Conservation (phyloP, 1,140 invertebrate genomes). For the Pollicipes pollicipes region DNA sequence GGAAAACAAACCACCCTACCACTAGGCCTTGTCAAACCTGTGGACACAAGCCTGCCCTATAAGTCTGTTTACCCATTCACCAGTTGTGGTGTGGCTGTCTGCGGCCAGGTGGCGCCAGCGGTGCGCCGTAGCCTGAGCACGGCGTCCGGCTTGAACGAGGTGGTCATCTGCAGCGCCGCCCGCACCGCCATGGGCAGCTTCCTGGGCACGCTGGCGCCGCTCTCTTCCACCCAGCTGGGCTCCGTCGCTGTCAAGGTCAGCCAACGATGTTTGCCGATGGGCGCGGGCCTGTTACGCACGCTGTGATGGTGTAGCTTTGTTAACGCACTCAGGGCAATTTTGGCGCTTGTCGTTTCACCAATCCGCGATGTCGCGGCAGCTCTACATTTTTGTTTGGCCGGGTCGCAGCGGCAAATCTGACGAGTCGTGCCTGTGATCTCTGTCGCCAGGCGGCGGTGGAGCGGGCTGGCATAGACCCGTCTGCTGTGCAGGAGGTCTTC, state of each 20-base stretch:
- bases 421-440: too few species aligned
- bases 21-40: too few species aligned
- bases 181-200: slow-evolving; percentile 95
- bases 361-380: too few species aligned
- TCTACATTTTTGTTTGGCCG: too few species aligned
- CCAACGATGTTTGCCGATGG: neutral
- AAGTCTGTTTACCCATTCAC: neutral
- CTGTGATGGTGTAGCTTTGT: neutral
- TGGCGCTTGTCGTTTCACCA: neutral
- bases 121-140: slow-evolving; percentile 8
- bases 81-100: too few species aligned
- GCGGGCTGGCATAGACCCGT: slow-evolving; percentile 53
- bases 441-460: slow-evolving; percentile 50
- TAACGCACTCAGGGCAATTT: too few species aligned
- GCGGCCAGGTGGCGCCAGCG: too few species aligned
- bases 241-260: slow-evolving; percentile 57
- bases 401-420: too few species aligned
- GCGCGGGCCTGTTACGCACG: neutral
- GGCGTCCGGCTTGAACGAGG: slow-evolving; percentile 43
- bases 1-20: too few species aligned
- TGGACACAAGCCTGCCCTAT: too few species aligned
- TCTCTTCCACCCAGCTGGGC: slow-evolving; percentile 74
- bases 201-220: slow-evolving; percentile 49
- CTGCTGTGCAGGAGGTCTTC: slow-evolving; percentile 81
- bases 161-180: slow-evolving; percentile 70